A percentile compares a stretch with the other conserved stretches of the same genome.
Conservation (phyloP, 2,113 vertebrate genomes). For the Neolamprologus falcicula region DNA sequence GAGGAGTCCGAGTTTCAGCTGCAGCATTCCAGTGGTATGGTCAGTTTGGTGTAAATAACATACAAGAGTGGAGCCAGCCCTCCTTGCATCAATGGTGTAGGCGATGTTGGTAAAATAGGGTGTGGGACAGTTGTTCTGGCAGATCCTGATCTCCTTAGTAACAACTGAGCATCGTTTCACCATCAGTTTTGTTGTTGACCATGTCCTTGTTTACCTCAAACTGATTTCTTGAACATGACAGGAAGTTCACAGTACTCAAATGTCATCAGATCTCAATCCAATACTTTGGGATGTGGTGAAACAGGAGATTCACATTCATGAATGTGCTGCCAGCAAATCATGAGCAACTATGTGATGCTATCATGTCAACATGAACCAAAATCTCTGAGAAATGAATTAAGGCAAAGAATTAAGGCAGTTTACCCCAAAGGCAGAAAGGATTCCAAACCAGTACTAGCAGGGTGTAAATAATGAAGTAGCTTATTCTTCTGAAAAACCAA, state of each 20-base stretch:
- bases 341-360: not conserved
- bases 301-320: not conserved
- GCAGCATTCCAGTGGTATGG: not conserved
- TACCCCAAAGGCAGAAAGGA: not conserved
- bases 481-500: not conserved
- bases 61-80: not conserved
- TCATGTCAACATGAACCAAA: not conserved
- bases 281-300: not conserved
- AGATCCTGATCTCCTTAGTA: not conserved
- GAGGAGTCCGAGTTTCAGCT: not conserved
- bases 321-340: not conserved
- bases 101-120: not conserved
- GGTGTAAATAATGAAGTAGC: not conserved
- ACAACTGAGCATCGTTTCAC: not conserved
- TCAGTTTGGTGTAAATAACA: not conserved
- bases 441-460: not conserved
- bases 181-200: not conserved
- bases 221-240: not conserved
- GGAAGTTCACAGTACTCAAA: not conserved
- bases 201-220: not conserved
- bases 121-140: not conserved
- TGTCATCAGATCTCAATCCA: not conserved
- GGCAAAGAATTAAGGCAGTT: not conserved
- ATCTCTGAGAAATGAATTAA: not conserved
- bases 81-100: not conserved